These are phyloP conservation scores for Dendronephthya gigantea DNA, from an alignment of 64 coral and sea anemone species.

Conservation along the genomic window DNA sequence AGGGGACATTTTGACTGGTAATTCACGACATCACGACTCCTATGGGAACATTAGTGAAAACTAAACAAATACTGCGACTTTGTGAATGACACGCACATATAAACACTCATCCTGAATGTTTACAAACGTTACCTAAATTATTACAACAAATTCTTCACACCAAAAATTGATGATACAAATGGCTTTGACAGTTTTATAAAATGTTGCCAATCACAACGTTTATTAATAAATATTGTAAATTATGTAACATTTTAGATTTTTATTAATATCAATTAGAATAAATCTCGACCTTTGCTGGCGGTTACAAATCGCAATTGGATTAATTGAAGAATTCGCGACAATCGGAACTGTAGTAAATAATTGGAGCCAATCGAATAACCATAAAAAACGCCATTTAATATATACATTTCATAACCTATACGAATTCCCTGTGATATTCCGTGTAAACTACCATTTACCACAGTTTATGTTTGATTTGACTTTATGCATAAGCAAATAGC, in stretches of 20 bases:
- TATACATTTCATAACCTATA: not conserved
- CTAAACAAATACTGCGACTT: not conserved
- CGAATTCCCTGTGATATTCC: not conserved
- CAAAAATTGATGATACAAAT: too few relatives aligned
- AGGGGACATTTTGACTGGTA: not conserved
- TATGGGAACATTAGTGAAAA: not conserved
- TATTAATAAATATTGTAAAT: too few relatives aligned
- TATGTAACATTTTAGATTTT: not conserved
- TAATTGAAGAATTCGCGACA: not conserved
- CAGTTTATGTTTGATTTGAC: not conserved
- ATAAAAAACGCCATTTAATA: not conserved
- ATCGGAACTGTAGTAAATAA: not conserved
- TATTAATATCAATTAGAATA: not conserved
- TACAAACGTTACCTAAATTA: not conserved
- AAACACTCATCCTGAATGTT: not conserved
- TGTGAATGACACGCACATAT: not conserved
- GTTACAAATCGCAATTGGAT: not conserved
- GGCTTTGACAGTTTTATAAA: too few relatives aligned
- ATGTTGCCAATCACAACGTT: too few relatives aligned
- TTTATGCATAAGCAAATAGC: not conserved
- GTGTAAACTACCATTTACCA: not conserved
- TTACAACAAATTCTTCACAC: not conserved
- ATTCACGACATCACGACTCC: not conserved
- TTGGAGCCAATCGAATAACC: not conserved
- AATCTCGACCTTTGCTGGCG: not conserved